Evolutionary conservation across 2,113 vertebrate species (phyloP).

Genomic region (Greenwoodochromis staneri): DNA sequence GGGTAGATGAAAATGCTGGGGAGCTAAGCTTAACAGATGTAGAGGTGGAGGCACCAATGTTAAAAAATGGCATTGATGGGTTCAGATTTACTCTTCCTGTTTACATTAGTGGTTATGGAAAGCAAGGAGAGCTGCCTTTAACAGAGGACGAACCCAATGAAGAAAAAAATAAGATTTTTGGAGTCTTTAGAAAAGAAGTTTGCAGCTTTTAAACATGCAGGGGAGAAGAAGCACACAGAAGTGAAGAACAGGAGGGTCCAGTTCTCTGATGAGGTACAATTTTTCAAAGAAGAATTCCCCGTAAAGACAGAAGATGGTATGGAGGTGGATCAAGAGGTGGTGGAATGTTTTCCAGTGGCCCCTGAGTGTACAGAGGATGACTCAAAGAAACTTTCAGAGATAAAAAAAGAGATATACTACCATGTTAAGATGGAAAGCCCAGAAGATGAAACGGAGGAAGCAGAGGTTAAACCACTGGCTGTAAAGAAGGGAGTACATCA

Average conservation of each 20-base stretch:
- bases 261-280: constrained; percentile 8
- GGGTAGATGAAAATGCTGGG: not conserved
- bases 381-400: not conserved
- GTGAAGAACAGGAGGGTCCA: constrained; percentile 6
- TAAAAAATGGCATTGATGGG: not conserved
- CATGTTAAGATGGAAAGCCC: not conserved
- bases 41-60: not conserved
- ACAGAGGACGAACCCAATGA: not conserved
- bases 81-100: not conserved
- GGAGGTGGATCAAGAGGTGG: not conserved
- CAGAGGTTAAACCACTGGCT: not conserved
- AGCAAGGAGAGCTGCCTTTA: not conserved
- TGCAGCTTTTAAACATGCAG: not conserved
- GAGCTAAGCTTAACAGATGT: not conserved
- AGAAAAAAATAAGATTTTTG: not conserved
- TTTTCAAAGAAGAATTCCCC: not conserved
- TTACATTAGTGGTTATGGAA: not conserved
- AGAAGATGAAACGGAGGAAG: not conserved
- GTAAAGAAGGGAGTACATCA: not conserved
- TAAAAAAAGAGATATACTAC: constrained; percentile 3
- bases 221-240: not conserved
- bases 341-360: not conserved
- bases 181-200: not conserved
- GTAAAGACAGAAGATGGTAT: not conserved
- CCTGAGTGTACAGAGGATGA: not conserved